phyloP scores from a whole-genome alignment of 2,888 invertebrate genomes.

The Nemotelus nigrinus region DNA sequence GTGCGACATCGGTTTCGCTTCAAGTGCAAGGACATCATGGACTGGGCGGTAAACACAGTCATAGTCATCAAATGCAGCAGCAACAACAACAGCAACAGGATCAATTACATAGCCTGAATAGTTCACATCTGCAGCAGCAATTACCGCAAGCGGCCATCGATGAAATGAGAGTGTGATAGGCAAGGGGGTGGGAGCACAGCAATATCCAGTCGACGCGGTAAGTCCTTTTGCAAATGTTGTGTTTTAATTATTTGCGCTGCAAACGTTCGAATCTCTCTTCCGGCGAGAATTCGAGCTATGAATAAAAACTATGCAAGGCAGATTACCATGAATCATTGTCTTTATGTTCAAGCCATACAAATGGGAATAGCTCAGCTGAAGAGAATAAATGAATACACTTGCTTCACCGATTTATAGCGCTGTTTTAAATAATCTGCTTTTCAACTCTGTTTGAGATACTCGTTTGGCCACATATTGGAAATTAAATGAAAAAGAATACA shows the following conservation, averaged over 20 bases:
- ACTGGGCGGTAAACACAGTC: slow-evolving; percentile 44
- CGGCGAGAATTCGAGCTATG: too few species aligned
- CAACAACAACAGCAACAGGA: slow-evolving; percentile 65
- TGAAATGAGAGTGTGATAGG: slow-evolving; percentile 90
- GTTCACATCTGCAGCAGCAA: slow-evolving; percentile 54
- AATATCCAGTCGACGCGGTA: slow-evolving; percentile 63
- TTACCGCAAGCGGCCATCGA: slow-evolving; percentile 86
- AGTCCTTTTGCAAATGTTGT: slow-evolving; percentile 50
- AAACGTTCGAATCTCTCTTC: too few species aligned
- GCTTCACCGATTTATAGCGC: too few species aligned
- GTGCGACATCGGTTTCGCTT: slow-evolving; percentile 38
- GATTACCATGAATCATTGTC: too few species aligned
- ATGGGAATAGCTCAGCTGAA: too few species aligned
- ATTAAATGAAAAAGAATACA: too few species aligned
- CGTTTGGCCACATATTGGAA: too few species aligned
- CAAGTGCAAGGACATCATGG: slow-evolving; percentile 45
- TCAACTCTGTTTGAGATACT: too few species aligned
- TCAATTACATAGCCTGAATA: slow-evolving; percentile 55
- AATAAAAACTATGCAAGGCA: too few species aligned
- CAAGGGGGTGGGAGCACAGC: slow-evolving; percentile 64
- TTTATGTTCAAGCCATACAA: too few species aligned
- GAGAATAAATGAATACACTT: too few species aligned
- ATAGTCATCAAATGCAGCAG: slow-evolving; percentile 52
- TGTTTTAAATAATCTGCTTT: too few species aligned
- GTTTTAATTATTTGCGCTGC: background rate